Percentiles rank a stretch among this genome's conserved stretches.
Conservation (phyloP, 2,113 vertebrate genomes). For the Tupaia tana region DNA sequence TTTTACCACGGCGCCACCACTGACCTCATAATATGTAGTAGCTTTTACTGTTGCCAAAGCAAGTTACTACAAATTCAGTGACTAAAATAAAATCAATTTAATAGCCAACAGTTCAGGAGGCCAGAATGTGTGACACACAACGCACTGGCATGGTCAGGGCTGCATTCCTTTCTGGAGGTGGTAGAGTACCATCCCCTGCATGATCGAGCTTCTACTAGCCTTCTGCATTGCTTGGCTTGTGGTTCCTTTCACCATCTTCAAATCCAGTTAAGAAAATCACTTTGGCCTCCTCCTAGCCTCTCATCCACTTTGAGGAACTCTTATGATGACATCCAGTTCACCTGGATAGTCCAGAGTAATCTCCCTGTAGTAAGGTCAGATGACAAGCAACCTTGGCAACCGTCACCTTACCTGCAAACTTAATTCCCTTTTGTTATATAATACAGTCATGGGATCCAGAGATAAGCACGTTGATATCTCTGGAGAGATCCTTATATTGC, state of each 20-base stretch:
- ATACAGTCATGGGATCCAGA: background rate
- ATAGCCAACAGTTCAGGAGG: background rate
- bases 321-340: background rate
- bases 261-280: background rate
- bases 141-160: background rate
- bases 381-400: background rate
- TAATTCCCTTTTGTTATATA: background rate
- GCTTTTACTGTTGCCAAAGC: background rate
- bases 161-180: background rate
- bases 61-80: background rate
- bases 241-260: background rate
- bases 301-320: background rate
- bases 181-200: rapidly evolving
- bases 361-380: background rate
- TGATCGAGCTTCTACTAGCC: background rate
- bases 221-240: background rate
- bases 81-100: background rate
- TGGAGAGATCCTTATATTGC: background rate
- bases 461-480: background rate
- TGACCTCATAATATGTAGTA: no score
- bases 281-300: background rate
- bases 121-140: background rate
- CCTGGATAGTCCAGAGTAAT: background rate
- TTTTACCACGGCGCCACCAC: no score
- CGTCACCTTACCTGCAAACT: background rate